Percentiles rank a stretch among this genome's conserved stretches.
Evolutionary conservation across 23 tunicate species (phyloP).

Genomic region (Botrylloides violaceus): DNA sequence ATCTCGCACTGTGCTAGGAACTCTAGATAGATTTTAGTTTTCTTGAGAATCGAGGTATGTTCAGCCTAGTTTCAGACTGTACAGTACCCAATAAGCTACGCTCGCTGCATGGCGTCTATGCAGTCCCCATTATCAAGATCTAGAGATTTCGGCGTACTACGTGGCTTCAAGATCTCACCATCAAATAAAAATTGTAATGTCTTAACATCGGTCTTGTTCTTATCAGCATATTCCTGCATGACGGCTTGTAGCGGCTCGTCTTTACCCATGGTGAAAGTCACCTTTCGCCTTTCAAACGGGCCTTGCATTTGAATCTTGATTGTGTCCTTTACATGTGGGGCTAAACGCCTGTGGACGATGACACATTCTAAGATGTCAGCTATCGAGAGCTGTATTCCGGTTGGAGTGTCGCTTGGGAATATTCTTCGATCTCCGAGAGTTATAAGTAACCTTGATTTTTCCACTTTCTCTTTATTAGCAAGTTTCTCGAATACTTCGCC

Average conservation of each 20-base stretch:
- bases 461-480: slow-evolving; percentile 17
- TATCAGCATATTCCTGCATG: slow-evolving; percentile 14
- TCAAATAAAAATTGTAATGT: slow-evolving; percentile 3
- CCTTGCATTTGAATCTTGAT: slow-evolving; percentile 27
- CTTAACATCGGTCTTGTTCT: neutral
- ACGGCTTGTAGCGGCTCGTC: slow-evolving; percentile 3
- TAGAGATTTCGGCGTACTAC: slow-evolving; percentile 12
- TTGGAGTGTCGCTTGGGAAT: slow-evolving; percentile 17
- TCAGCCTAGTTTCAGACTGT: too few relatives aligned
- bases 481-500: slow-evolving; percentile 6
- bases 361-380: slow-evolving; percentile 24
- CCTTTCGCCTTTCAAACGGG: slow-evolving; percentile 11
- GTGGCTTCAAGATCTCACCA: slow-evolving; percentile 4
- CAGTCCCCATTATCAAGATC: slow-evolving; percentile 24
- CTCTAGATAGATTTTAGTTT: too few relatives aligned
- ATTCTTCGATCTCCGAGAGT: slow-evolving; percentile 13
- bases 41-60: too few relatives aligned
- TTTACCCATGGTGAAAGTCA: slow-evolving; percentile 18
- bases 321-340: slow-evolving; percentile 11
- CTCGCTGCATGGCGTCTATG: slow-evolving; percentile 4
- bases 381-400: neutral
- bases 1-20: too few relatives aligned
- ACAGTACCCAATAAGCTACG: too few relatives aligned
- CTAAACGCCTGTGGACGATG: slow-evolving; percentile 3
- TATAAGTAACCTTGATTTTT: neutral